Evolutionary conservation across 2,797 vertebrate genomes (phyloP), one percentile per base, ranked within the genome.

Genomic region (Artibeus jamaicensis): DNA sequence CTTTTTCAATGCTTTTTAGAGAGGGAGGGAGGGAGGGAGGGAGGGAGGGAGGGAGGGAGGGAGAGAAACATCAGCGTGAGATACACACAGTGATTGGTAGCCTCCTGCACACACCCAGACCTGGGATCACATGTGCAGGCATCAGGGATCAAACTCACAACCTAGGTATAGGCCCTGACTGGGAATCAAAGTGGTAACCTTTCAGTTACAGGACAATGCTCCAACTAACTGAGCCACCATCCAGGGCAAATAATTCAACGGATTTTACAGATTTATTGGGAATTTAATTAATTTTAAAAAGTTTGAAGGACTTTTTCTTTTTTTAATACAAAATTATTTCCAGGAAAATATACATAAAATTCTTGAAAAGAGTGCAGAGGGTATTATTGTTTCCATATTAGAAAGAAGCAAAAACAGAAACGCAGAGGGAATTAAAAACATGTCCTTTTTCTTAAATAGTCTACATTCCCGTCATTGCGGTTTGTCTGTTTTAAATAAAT

Each of bases 401-500:
- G 39, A 91, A 94, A 87, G 70, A 85, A 85, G 44, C 34, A 53
- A 55, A 94, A 93, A 62, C 42, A 89, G 59, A 85, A 91, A 86
- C 53, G 71, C 71, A 71, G 19, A 50, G 32, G 48, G 55, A 86
- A 87, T 34, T 46, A 37, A 94, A 86, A 93, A 86, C 9, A 89
- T 12, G 29, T 37, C 19, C 55, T 77, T 67, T 5, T 79, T 95
- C 92, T 93, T 68, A 84, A 86, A 91, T 50, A 89, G 70, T 37
- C 67, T 57, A 57, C 9, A 57, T 57, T 92, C 86, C 87, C 57
- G 29, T 50, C 50, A 78, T 15, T 55, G 21, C 48, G 29, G n/a
- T 78, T 78, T 89, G n/a, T 65, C 93, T 87, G n/a, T 65, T 94
- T 87, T 59, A 89, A 95, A 65, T 48, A 86, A 95, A 89, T 5